Evolutionary conservation across 2,113 vertebrate genomes (phyloP).

Genomic region (Heterotis niloticus): DNA sequence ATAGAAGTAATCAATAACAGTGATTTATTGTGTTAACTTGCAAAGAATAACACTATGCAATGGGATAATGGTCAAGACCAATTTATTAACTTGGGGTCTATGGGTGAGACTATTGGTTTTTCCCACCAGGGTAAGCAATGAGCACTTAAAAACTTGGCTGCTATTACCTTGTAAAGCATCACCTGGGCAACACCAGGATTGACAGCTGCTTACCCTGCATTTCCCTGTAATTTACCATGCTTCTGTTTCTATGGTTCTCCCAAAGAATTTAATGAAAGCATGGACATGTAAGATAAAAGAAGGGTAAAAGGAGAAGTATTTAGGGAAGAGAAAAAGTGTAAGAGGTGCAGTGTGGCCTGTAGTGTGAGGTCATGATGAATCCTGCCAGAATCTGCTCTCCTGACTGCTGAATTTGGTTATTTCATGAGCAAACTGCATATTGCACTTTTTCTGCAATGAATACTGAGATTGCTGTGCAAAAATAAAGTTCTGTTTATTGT

Average conservation of each 20-base stretch:
- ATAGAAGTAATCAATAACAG: too few species aligned
- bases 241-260: background rate
- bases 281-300: background rate
- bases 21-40: too few species aligned
- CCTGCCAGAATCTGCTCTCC: background rate
- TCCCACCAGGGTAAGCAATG: conserved; percentile 22
- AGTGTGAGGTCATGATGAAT: too few species aligned
- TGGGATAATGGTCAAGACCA: background rate
- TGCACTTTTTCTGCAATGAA: conserved; percentile 29
- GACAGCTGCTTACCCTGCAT: conserved; percentile 19
- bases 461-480: conserved; percentile 47
- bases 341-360: too few species aligned
- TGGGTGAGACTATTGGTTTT: conserved; percentile 22
- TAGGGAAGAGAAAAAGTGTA: background rate
- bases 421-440: background rate
- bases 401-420: background rate
- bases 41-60: too few species aligned
- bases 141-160: background rate
- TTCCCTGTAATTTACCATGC: background rate
- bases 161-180: conserved; percentile 6
- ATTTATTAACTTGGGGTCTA: conserved; percentile 8
- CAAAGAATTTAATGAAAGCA: conserved; percentile 3
- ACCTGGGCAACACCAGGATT: conserved; percentile 14
- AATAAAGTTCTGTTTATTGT: conserved; percentile 57
- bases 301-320: background rate